A percentile compares a stretch with the other conserved stretches of the same genome.
These are phyloP conservation scores for Calonectris borealis DNA, from an alignment of 2,113 vertebrate species.

Conservation along the genomic window DNA sequence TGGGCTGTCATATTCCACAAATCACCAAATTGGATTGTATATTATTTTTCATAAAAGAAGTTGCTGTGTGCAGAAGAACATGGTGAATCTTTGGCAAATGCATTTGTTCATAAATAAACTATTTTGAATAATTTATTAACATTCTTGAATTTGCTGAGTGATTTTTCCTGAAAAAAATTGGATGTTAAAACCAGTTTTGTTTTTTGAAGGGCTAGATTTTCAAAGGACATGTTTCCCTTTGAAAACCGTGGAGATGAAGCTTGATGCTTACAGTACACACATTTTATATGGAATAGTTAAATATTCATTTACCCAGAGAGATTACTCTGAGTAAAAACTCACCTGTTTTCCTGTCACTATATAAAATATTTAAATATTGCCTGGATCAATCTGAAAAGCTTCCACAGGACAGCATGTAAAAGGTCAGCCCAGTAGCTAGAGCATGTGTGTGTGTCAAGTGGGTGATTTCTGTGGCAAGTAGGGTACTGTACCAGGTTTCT, in stretches of 20 bases:
- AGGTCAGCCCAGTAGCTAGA: neutral
- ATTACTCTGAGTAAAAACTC: neutral
- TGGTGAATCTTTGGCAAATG: neutral
- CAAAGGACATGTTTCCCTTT: neutral
- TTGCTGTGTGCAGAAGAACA: neutral
- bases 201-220: neutral
- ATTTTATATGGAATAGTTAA: neutral
- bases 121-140: neutral
- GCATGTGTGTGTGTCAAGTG: fast-evolving
- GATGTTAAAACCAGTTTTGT: neutral
- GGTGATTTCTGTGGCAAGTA: neutral
- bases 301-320: neutral
- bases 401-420: neutral
- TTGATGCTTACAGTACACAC: neutral
- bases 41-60: conserved; percentile 11
- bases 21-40: neutral
- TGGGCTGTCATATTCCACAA: neutral
- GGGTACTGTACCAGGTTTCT: neutral
- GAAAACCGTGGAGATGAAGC: neutral
- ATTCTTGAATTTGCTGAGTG: neutral
- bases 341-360: neutral
- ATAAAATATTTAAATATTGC: neutral
- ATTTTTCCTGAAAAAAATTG: neutral
- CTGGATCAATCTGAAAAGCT: neutral
- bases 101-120: neutral